Base-by-base conservation (phyloP, 2,888 invertebrate genomes). In the Drosophila vallismaia region DNA sequence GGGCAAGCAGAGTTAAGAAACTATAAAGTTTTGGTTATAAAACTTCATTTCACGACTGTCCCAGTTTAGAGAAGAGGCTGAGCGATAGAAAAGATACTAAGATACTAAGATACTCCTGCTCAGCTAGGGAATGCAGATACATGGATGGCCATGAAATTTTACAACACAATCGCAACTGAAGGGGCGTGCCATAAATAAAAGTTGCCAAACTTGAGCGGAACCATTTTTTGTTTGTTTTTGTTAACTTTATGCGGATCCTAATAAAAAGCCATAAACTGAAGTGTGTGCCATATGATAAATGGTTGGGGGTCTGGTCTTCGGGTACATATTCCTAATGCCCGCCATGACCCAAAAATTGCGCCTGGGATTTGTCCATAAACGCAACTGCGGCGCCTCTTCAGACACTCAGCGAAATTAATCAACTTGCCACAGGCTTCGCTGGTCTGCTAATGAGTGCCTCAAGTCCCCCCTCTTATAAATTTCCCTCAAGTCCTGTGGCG, bases 321-420 rank as follows among this genome's bases (percentile, higher is more conserved):
- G 31, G 6, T 9, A 29, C 12, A 28, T 24, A 28, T 24, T 9
- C 19, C 31, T 57, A 49, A 54, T 50, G 50, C 53, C 53, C 44
- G 19, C 40, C 44, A 38, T 44, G 44, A 53, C 49, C 56, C 54
- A 31, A 53, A 69, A 69, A 58, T 53, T 50, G 58, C 70, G 70
- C 59, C 59, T 70, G 59, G 69, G 71, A 69, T 54, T 58, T 50
- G 38, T 48, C 59, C 69, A 69, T 69, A 58, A 68, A 68, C 48
- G 69, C 56, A 52, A 46, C 52, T 49, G 49, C 29, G 40, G 70
- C 66, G 74, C 62, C 71, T 58, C 55, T 29, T 51, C 24, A 60
- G 69, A 78, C 85, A 84, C 81, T 84, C 82, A 58, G 67, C 49
- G 58, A 80, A 76, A 80, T 80, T 74, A 81, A 80, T 84, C 81